Evolutionary conservation across 2,113 vertebrate species (phyloP).

Genomic region (Mirounga angustirostris): DNA sequence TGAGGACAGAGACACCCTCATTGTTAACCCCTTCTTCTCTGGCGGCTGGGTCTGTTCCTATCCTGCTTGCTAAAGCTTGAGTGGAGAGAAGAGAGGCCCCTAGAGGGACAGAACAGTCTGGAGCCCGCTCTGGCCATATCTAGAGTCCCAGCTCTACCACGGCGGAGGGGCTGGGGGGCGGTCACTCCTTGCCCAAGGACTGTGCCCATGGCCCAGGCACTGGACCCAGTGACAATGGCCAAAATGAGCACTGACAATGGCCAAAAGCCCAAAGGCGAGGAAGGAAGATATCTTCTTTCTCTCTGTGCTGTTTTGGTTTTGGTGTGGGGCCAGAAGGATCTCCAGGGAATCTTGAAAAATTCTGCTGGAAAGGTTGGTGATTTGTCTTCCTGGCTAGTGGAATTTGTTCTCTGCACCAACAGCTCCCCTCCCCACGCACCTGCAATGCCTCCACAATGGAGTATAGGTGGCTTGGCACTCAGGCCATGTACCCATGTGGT

Average conservation of each 20-base stretch:
- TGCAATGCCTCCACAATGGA: no score
- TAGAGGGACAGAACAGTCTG: not conserved
- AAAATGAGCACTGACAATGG: no score
- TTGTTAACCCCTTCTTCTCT: not conserved
- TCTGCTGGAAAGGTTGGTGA: not conserved
- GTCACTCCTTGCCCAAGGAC: not conserved
- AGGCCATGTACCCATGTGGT: rapidly evolving
- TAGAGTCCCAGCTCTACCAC: not conserved
- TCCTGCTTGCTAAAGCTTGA: not conserved
- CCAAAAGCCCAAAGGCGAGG: not conserved
- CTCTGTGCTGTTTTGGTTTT: not conserved
- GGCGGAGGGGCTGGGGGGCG: not conserved
- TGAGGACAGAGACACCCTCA: not conserved
- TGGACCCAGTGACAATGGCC: not conserved
- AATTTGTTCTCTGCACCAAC: not conserved
- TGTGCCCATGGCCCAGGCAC: not conserved
- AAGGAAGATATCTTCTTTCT: not conserved
- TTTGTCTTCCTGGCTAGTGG: not conserved
- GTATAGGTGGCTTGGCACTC: rapidly evolving
- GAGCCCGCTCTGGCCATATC: not conserved
- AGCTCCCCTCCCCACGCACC: no score
- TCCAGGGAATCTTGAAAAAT: slow-evolving; percentile 18
- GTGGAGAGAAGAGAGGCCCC: not conserved
- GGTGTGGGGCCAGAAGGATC: not conserved
- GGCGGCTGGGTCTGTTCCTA: not conserved